Evolutionary conservation across 2,797 vertebrate species (phyloP), one percentile per base, ranked within the genome.

Genomic region (Myotis planiceps): DNA sequence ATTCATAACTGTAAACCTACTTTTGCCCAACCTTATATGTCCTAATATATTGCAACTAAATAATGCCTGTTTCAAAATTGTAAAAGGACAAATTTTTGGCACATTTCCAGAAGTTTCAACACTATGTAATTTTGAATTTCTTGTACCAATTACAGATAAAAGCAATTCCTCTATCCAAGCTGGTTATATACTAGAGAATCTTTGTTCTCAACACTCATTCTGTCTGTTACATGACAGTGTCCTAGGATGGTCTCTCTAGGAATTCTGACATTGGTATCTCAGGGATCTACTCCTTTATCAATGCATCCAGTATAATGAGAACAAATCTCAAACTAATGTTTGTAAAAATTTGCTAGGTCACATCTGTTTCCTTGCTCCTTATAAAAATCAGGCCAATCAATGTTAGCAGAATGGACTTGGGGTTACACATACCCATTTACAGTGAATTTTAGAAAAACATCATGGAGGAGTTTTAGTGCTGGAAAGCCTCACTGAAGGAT

Each of bases 381-480:
- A 27, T 68, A 47, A 94, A 85, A 27, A 94, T 42, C 42, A 68
- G 58, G 21, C 51, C 18, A 87, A 37, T 71, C 13, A 45, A 12
- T 29, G 88, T 92, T 76, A 76, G 27, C 14, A 95, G 42, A 13
- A 78, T 65, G 10, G 21, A 92, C 68, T 80, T 60, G 34, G 27
- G 18, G 14, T 60, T 90, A 63, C 32, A 51, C 5, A 75, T 55
- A 93, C 53, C 27, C 13, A 79, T 72, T 89, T 66, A 71, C 21
- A 96, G 51, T 69, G 16, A 90, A 92, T 37, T 92, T 81, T 63
- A 82, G 65, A 69, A 82, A 95, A 93, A 81, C 53, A 78, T 79
- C 16, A 93, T 65, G 21, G 29, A 60, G 65, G 27, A 60, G 79
- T 80, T 76, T 91, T 51, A 75, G 63, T 16, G 9, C 23, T 82